A percentile compares a stretch with the other conserved stretches of the same genome.
phyloP scores from a whole-genome alignment of 2,797 vertebrate species.

The Silurus lanzhouensis region DNA sequence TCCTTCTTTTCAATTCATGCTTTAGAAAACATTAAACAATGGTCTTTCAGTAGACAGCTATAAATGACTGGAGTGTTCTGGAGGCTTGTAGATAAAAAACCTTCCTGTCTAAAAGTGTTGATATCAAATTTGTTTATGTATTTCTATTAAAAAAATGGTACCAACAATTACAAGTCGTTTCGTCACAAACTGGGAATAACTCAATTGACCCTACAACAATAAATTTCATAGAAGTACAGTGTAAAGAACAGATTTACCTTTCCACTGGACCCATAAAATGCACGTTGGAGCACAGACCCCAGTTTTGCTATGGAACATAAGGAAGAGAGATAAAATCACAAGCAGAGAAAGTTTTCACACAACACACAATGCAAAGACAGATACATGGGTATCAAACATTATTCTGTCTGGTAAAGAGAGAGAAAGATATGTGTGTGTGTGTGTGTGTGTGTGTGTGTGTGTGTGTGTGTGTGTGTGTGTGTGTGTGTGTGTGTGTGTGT shows the following conservation, averaged over 20 bases:
- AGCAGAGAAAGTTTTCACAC: conserved; percentile 32
- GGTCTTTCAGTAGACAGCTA: conserved; percentile 3
- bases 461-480: too few species aligned
- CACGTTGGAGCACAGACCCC: conserved; percentile 84
- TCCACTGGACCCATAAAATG: conserved; percentile 82
- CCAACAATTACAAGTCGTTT: background rate
- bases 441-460: too few species aligned
- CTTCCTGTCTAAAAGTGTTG: background rate
- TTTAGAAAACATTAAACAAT: conserved; percentile 29
- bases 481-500: too few species aligned
- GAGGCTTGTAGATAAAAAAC: conserved; percentile 15
- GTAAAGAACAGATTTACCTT: conserved; percentile 69
- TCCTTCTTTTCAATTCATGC: conserved; percentile 23
- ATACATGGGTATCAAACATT: background rate
- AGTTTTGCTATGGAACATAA: conserved; percentile 73
- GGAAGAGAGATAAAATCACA: conserved; percentile 42
- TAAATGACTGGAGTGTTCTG: conserved; percentile 6
- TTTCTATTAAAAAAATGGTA: background rate
- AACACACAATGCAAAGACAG: conserved; percentile 13
- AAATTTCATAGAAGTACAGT: background rate
- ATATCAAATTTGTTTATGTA: background rate
- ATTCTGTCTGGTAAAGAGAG: background rate
- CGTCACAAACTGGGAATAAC: background rate
- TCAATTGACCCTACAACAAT: background rate
- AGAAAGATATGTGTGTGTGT: background rate